These are phyloP conservation scores for Pseudochirops cupreus DNA, from an alignment of 2,797 vertebrate genomes.

Conservation along the genomic window DNA sequence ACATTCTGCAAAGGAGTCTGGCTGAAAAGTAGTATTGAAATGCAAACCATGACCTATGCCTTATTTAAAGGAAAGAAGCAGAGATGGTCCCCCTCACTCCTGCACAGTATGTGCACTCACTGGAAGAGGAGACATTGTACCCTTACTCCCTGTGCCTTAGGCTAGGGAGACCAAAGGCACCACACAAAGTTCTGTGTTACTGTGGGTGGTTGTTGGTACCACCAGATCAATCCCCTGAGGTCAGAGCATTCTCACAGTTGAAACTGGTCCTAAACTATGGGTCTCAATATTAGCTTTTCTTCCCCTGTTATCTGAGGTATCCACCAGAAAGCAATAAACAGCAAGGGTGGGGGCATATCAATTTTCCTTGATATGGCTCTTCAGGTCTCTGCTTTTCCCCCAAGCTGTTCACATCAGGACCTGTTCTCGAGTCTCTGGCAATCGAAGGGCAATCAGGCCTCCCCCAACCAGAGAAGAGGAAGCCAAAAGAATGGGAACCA, in stretches of 20 bases:
- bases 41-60: slow-evolving; percentile 47
- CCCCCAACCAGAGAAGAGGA: slow-evolving; percentile 95
- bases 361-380: slow-evolving; percentile 58
- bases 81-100: not conserved
- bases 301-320: slow-evolving; percentile 52
- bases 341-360: slow-evolving; percentile 19
- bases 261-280: slow-evolving; percentile 69
- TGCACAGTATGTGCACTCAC: not conserved
- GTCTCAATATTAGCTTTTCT: slow-evolving; percentile 39
- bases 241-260: slow-evolving; percentile 57
- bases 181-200: slow-evolving; percentile 60
- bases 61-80: slow-evolving; percentile 6
- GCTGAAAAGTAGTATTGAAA: slow-evolving; percentile 52
- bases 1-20: not conserved
- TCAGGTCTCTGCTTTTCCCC: not conserved
- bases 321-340: not conserved
- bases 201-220: slow-evolving; percentile 58
- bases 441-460: slow-evolving; percentile 93
- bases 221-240: slow-evolving; percentile 73
- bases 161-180: slow-evolving; percentile 53
- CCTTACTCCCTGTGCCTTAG: slow-evolving; percentile 10
- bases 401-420: slow-evolving; percentile 91
- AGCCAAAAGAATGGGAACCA: slow-evolving; percentile 96
- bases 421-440: slow-evolving; percentile 97
- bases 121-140: not conserved